Conservation (phyloP, 2,797 vertebrate species). For the Pampus argenteus region DNA sequence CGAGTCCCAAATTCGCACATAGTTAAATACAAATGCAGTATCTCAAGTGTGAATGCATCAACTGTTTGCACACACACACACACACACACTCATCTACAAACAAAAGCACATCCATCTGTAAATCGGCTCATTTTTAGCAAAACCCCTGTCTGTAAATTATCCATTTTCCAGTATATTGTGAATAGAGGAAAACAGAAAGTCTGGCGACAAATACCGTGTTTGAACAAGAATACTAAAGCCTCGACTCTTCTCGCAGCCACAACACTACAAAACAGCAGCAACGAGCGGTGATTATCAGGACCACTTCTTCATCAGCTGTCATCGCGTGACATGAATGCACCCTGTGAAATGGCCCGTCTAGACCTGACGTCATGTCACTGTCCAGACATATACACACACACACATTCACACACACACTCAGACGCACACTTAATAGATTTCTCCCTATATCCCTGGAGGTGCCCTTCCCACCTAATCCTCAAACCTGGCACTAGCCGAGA, state of each 20-base stretch:
- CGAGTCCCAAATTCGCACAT: background rate
- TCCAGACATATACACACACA: constrained; percentile 61
- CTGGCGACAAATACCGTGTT: constrained; percentile 12
- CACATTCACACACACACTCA: constrained; percentile 34
- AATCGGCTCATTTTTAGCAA: background rate
- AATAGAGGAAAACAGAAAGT: background rate
- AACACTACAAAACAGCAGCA: constrained; percentile 43
- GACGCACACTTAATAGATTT: constrained; percentile 54
- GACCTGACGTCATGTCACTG: constrained; percentile 82
- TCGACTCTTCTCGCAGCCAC: constrained; percentile 23
- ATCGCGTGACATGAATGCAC: constrained; percentile 70
- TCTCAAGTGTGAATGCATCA: background rate
- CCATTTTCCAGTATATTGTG: background rate
- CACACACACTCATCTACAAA: background rate
- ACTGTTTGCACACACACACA: constrained; percentile 5
- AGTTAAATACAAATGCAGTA: background rate
- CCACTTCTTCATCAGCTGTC: constrained; percentile 77
- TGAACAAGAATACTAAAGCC: constrained; percentile 25
- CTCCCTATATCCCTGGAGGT: constrained; percentile 63
- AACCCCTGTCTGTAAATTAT: background rate
- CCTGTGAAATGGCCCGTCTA: constrained; percentile 80
- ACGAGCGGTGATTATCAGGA: constrained; percentile 62
- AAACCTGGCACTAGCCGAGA: constrained; percentile 68
- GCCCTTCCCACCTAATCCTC: constrained; percentile 73
- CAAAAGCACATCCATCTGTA: background rate